Evolutionary conservation across 37 sponge, comb jelly and placozoan species (phyloP).

Genomic region (Ephydatia muelleri): DNA sequence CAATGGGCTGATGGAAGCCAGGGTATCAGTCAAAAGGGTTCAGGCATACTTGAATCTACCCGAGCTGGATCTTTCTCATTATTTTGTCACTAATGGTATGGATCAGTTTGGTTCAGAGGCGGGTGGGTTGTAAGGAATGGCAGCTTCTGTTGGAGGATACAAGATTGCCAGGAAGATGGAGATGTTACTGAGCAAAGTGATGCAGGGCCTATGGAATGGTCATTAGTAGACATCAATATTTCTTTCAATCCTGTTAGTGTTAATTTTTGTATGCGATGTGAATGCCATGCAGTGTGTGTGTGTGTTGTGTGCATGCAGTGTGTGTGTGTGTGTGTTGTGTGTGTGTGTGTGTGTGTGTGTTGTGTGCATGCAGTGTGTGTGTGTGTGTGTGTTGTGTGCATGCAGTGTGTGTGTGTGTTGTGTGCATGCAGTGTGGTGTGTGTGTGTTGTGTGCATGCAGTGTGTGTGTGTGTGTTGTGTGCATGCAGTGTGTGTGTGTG

Average conservation of each 20-base stretch:
- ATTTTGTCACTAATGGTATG: slow-evolving; percentile 29
- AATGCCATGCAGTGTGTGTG: not conserved
- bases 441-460: too few relatives aligned
- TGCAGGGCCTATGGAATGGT: slow-evolving; percentile 4
- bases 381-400: slow-evolving; percentile 4
- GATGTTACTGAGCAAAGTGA: not conserved
- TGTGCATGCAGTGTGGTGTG: too few relatives aligned
- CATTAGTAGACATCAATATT: slow-evolving; percentile 32
- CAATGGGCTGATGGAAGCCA: slow-evolving; percentile 93
- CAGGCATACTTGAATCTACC: slow-evolving; percentile 73
- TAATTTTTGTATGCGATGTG: too few relatives aligned
- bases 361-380: too few relatives aligned
- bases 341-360: not conserved
- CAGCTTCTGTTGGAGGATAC: slow-evolving; percentile 58
- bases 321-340: not conserved
- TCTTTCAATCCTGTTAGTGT: slow-evolving; percentile 26
- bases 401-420: too few relatives aligned
- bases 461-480: too few relatives aligned
- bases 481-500: too few relatives aligned
- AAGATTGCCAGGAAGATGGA: not conserved
- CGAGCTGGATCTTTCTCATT: slow-evolving; percentile 53
- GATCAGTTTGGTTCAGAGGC: not conserved
- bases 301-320: slow-evolving; percentile 11
- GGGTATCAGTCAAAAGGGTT: slow-evolving; percentile 92
- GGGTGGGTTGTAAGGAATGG: slow-evolving; percentile 48